Evolutionary conservation across 1,140 invertebrate genomes (phyloP).

Genomic region (Tetraneura akinire): DNA sequence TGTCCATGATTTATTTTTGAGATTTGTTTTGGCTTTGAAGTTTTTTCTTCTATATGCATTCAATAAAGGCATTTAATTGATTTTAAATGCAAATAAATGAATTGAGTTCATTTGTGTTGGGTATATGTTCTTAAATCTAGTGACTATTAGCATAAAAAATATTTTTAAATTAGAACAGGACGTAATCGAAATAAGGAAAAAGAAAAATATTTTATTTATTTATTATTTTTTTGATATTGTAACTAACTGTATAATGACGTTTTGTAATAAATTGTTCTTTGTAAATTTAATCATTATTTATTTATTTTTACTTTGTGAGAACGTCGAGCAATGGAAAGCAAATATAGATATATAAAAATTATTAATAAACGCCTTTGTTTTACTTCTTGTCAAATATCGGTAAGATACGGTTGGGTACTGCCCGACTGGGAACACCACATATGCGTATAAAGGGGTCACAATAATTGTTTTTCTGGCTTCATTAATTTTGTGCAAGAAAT

Average conservation of each 20-base stretch:
- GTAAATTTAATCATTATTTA: conserved; percentile 18
- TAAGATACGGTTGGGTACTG: neutral
- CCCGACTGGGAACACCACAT: no score
- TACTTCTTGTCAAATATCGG: neutral
- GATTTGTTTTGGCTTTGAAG: neutral
- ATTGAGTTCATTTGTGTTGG: neutral
- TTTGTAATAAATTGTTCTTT: conserved; percentile 29
- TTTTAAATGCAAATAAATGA: conserved; percentile 7
- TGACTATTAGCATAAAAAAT: neutral
- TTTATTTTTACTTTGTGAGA: neutral
- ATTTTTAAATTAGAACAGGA: neutral
- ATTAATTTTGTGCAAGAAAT: neutral
- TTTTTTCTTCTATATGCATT: neutral
- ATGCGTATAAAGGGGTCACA: no score
- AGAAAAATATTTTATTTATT: neutral
- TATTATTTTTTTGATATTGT: neutral
- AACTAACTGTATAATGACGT: neutral
- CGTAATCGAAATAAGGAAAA: neutral
- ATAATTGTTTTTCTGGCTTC: no score
- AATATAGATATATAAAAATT: neutral
- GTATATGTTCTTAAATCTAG: no score
- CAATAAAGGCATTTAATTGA: neutral
- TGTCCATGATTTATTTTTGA: neutral
- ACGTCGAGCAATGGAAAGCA: neutral
- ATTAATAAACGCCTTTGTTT: no score